These are phyloP conservation scores for Anabacerthia variegaticeps DNA, from an alignment of 2,797 vertebrate species.

Conservation along the genomic window DNA sequence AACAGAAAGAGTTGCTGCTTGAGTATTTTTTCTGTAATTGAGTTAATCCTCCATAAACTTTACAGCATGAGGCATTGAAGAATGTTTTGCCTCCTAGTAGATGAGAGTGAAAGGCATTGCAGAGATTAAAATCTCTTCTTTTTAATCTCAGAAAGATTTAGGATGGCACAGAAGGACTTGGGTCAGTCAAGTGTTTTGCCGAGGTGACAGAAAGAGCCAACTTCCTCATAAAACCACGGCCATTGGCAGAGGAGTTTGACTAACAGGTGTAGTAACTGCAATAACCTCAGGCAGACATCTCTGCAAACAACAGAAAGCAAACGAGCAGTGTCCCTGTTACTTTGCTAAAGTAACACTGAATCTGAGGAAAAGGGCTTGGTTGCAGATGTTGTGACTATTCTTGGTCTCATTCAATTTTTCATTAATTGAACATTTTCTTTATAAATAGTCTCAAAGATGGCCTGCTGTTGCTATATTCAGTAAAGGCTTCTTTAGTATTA, in stretches of 20 bases:
- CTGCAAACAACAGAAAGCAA: background rate
- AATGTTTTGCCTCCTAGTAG: background rate
- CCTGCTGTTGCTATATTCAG: background rate
- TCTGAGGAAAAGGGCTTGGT: background rate
- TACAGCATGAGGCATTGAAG: rapidly evolving
- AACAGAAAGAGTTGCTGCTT: background rate
- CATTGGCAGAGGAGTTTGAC: background rate
- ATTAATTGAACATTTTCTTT: background rate
- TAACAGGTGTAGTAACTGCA: background rate
- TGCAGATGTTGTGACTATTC: background rate
- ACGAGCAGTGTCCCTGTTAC: rapidly evolving
- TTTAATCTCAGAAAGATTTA: background rate
- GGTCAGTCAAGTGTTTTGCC: background rate
- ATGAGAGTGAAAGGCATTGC: background rate
- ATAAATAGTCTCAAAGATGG: background rate
- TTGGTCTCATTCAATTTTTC: background rate
- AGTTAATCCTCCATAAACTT: background rate
- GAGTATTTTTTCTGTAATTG: background rate
- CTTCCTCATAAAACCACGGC: background rate
- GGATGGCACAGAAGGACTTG: background rate
- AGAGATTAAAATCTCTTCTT: background rate
- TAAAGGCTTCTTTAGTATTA: background rate
- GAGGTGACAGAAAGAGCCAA: background rate
- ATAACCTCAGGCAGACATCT: background rate
- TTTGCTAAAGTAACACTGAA: rapidly evolving